Evolutionary conservation across 2,113 vertebrate genomes (phyloP).

Genomic region (Oncorhynchus mykiss): DNA sequence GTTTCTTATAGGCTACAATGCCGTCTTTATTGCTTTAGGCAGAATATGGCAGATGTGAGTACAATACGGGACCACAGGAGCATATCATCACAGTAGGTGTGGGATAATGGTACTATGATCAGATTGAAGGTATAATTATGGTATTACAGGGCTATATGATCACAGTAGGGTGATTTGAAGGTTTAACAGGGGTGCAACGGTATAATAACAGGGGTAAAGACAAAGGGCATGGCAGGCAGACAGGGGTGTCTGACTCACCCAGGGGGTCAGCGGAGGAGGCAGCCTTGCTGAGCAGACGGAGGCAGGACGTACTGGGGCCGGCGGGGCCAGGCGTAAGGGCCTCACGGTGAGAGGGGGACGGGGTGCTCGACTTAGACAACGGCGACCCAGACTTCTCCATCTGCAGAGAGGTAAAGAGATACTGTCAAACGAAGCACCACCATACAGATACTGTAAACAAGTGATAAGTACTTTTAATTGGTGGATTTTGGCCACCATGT

Average conservation of each 20-base stretch:
- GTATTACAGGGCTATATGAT: background rate
- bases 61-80: background rate
- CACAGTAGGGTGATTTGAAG: background rate
- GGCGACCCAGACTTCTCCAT: conserved; percentile 76
- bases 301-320: conserved; percentile 79
- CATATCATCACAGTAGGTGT: background rate
- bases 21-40: background rate
- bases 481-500: no score
- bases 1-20: background rate
- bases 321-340: conserved; percentile 76
- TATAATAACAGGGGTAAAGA: background rate
- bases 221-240: background rate
- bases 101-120: no score
- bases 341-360: conserved; percentile 77
- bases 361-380: conserved; percentile 74
- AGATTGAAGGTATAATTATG: background rate
- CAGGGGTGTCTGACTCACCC: conserved; percentile 68
- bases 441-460: no score
- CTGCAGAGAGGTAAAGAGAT: conserved; percentile 42
- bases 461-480: no score
- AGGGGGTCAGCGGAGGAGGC: conserved; percentile 73
- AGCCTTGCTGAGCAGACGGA: conserved; percentile 77
- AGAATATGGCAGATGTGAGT: background rate
- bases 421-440: no score
- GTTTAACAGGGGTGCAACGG: background rate